Evolutionary conservation across 2,888 invertebrate genomes (phyloP).

Genomic region (Empis livida): DNA sequence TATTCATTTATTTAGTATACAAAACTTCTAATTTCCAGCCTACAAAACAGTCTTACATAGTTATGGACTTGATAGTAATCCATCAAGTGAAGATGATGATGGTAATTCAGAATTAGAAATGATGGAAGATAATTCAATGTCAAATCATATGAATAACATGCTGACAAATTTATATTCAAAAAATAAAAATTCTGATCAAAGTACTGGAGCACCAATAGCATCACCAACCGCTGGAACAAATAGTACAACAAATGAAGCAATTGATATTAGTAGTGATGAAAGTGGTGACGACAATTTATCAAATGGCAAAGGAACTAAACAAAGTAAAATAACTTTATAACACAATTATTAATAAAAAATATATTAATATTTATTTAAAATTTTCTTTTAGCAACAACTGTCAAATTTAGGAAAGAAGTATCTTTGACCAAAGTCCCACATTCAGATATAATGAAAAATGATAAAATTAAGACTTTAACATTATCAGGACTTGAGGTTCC

Average conservation of each 20-base stretch:
- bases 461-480: too few species aligned
- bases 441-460: too few species aligned
- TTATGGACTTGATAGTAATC: slow-evolving; percentile 49
- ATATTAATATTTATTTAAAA: too few species aligned
- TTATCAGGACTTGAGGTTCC: too few species aligned
- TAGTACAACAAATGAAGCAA: slow-evolving; percentile 43
- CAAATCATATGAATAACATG: slow-evolving; percentile 29
- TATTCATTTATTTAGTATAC: not conserved
- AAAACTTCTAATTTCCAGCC: too few species aligned
- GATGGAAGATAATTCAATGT: slow-evolving; percentile 24
- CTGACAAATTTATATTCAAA: slow-evolving; percentile 40
- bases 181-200: slow-evolving; percentile 11
- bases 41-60: slow-evolving; percentile 59
- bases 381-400: not conserved
- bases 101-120: slow-evolving; percentile 38
- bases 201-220: slow-evolving; percentile 5
- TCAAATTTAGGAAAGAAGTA: too few species aligned
- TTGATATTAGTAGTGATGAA: slow-evolving; percentile 70
- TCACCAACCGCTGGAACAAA: slow-evolving; percentile 13
- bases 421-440: too few species aligned
- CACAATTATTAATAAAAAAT: not conserved
- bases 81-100: slow-evolving; percentile 45
- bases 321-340: not conserved
- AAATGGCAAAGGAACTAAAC: slow-evolving; percentile 34
- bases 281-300: slow-evolving; percentile 44